Percentiles rank a stretch among this genome's conserved stretches.
Evolutionary conservation across 2,888 invertebrate genomes (phyloP).

Genomic region (Caenorhabditis japonica): DNA sequence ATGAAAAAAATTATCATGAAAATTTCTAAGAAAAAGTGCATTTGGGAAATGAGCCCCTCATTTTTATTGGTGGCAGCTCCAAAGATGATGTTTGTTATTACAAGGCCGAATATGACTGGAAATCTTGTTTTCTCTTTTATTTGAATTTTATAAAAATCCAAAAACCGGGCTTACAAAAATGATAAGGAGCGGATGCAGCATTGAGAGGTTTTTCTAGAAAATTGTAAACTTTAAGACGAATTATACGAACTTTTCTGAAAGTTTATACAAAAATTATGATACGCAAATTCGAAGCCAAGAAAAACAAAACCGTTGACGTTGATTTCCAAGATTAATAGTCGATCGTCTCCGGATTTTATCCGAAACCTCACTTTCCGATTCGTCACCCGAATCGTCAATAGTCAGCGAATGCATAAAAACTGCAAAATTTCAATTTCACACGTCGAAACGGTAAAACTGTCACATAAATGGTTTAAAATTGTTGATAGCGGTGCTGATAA

Average conservation of each 20-base stretch:
- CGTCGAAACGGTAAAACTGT: not conserved
- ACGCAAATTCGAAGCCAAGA: too few species aligned
- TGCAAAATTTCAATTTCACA: constrained; percentile 27
- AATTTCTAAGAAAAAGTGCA: constrained; percentile 63
- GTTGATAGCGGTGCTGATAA: not conserved
- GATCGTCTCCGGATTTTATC: constrained; percentile 46
- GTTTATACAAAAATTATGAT: too few species aligned
- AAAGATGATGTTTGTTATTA: constrained; percentile 56
- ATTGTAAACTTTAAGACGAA: constrained; percentile 62
- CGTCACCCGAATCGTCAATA: constrained; percentile 31
- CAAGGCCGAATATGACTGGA: constrained; percentile 57
- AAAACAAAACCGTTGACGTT: constrained; percentile 38
- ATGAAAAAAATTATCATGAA: constrained; percentile 67
- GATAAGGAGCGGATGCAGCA: constrained; percentile 61
- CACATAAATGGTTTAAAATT: not conserved
- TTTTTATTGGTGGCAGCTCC: constrained; percentile 56
- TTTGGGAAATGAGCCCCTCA: constrained; percentile 24
- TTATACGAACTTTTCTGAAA: constrained; percentile 35
- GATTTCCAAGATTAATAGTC: constrained; percentile 50
- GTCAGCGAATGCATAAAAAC: constrained; percentile 32
- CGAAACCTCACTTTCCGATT: constrained; percentile 24
- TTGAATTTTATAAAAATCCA: not conserved
- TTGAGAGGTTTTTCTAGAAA: constrained; percentile 66
- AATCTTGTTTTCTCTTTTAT: not conserved
- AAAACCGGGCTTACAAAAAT: constrained; percentile 53